Evolutionary conservation across 1,140 invertebrate species (phyloP).

Genomic region (Drosophila hydei): DNA sequence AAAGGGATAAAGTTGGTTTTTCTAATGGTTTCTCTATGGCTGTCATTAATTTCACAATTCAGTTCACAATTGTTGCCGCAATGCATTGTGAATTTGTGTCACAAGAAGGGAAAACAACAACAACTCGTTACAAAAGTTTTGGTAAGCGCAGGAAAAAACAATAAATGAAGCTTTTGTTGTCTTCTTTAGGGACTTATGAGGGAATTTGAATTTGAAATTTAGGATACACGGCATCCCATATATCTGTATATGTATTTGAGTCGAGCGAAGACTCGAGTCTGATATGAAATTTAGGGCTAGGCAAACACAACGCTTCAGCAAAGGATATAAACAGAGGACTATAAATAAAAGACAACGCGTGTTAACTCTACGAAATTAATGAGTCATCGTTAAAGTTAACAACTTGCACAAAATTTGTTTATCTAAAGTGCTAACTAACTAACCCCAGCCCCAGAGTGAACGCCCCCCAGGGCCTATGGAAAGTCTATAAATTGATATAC

Average conservation of each 20-base stretch:
- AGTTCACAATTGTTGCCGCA: constrained; percentile 17
- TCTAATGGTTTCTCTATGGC: constrained; percentile 17
- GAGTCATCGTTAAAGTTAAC: constrained; percentile 83
- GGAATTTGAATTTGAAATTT: constrained; percentile 28
- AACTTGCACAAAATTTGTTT: constrained; percentile 83
- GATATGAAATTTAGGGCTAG: constrained; percentile 10
- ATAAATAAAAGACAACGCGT: constrained; percentile 52
- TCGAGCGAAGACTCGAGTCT: background rate
- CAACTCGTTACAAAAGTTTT: constrained; percentile 3
- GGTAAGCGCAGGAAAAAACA: background rate
- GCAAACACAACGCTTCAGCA: constrained; percentile 67
- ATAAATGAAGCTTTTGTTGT: constrained; percentile 23
- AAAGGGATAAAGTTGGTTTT: background rate
- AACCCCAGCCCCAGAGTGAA: background rate
- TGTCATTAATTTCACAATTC: constrained; percentile 18
- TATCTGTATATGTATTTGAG: background rate
- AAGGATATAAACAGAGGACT: constrained; percentile 19
- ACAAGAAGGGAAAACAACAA: constrained; percentile 3
- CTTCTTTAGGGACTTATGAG: background rate
- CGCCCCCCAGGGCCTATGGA: background rate
- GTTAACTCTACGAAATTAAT: constrained; percentile 75
- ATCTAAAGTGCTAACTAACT: constrained; percentile 73
- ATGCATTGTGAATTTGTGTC: constrained; percentile 11
- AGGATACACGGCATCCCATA: background rate
- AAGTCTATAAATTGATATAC: constrained; percentile 69